Conservation (phyloP, 2,113 vertebrate genomes). For the Cebus imitator region DNA sequence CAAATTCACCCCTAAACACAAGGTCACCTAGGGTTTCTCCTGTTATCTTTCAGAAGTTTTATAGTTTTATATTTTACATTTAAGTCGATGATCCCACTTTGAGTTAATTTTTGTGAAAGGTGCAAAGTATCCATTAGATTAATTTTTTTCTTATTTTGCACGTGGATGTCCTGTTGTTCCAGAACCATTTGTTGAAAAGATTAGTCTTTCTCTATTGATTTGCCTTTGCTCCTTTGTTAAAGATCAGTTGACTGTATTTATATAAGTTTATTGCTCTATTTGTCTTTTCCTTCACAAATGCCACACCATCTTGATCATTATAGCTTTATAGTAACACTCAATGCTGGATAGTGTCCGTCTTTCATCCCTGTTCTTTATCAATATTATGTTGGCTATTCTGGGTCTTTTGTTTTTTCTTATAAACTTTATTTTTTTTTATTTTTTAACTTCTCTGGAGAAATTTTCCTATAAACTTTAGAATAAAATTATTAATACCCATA, state of each 20-base stretch:
- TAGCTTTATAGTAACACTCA: neutral
- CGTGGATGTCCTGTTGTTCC: neutral
- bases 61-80: neutral
- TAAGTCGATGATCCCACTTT: neutral
- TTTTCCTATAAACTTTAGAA: neutral
- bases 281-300: neutral
- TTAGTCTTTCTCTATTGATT: neutral
- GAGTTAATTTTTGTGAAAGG: neutral
- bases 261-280: neutral
- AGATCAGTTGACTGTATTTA: no score
- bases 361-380: neutral
- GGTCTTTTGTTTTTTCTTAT: neutral
- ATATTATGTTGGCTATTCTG: neutral
- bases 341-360: neutral
- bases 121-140: neutral
- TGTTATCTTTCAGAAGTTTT: neutral
- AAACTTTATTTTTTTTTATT: neutral
- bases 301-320: neutral
- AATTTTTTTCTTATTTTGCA: neutral
- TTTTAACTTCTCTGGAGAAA: no score
- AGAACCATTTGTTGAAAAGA: neutral
- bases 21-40: neutral
- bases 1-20: neutral
- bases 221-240: neutral
- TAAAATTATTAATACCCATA: neutral